Conservation (phyloP, 1,140 invertebrate genomes). For the Habropoda laboriosa region DNA sequence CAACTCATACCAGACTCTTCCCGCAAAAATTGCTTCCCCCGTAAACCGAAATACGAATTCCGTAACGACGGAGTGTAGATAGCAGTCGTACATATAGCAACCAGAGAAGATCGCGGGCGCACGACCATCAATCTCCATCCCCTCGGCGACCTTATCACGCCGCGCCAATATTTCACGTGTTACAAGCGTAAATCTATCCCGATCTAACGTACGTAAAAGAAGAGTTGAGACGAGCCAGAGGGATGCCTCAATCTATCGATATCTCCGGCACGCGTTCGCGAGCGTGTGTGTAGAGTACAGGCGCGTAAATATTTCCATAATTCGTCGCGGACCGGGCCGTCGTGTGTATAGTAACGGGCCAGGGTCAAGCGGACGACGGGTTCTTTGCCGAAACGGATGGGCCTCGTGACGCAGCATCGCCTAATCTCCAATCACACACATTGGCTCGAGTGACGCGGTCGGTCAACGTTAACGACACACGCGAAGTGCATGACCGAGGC, state of each 20-base stretch:
- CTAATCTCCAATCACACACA: slow-evolving; percentile 54
- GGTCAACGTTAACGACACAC: slow-evolving; percentile 50
- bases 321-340: background rate
- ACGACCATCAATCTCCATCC: slow-evolving; percentile 28
- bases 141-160: slow-evolving; percentile 17
- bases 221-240: background rate
- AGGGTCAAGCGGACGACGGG: slow-evolving; percentile 27
- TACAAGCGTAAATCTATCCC: background rate
- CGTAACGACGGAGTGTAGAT: background rate
- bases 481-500: slow-evolving; percentile 49
- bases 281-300: no score
- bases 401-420: slow-evolving; percentile 23
- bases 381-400: background rate
- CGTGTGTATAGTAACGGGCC: background rate
- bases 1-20: no score
- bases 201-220: background rate
- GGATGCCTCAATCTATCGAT: background rate
- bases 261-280: background rate
- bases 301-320: slow-evolving; percentile 20
- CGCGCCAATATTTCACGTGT: slow-evolving; percentile 22
- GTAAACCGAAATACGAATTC: background rate
- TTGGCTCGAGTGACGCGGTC: slow-evolving; percentile 47
- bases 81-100: background rate
- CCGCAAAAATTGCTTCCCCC: background rate
- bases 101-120: background rate